phyloP scores from a whole-genome alignment of 1,140 invertebrate species.

The Dendroctonus ponderosae region DNA sequence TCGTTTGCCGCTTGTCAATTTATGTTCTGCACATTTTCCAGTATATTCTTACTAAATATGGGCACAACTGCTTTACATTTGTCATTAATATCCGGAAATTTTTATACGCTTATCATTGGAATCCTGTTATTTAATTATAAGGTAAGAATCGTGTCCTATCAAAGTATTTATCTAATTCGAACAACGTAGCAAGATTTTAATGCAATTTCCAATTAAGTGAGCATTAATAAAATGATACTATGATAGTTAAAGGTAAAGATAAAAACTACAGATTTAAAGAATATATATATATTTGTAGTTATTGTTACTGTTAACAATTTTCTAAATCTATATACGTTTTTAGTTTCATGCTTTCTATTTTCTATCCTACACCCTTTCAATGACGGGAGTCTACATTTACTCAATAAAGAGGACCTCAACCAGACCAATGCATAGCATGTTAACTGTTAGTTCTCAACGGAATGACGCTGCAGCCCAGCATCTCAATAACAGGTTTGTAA shows the following conservation, averaged over 20 bases:
- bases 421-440: conserved; percentile 22
- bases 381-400: conserved; percentile 73
- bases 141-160: conserved; percentile 54
- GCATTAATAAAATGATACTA: too few relatives aligned
- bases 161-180: neutral
- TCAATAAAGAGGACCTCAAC: conserved; percentile 58
- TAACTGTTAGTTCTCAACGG: conserved; percentile 5
- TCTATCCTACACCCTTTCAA: conserved; percentile 71
- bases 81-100: conserved; percentile 80
- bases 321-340: conserved; percentile 43
- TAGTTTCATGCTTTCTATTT: conserved; percentile 82
- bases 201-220: too few relatives aligned
- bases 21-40: conserved; percentile 74
- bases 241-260: conserved; percentile 12
- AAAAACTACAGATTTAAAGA: neutral
- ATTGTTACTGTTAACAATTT: neutral
- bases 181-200: too few relatives aligned
- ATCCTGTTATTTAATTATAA: conserved; percentile 80
- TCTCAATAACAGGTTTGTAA: conserved; percentile 25
- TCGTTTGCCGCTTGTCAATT: conserved; percentile 61
- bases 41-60: conserved; percentile 73
- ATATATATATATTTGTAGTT: neutral
- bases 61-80: conserved; percentile 81
- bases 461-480: conserved; percentile 37
- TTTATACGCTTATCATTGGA: conserved; percentile 79